Evolutionary conservation across 2,797 vertebrate genomes (phyloP).

Genomic region (Silurus lanzhouensis): DNA sequence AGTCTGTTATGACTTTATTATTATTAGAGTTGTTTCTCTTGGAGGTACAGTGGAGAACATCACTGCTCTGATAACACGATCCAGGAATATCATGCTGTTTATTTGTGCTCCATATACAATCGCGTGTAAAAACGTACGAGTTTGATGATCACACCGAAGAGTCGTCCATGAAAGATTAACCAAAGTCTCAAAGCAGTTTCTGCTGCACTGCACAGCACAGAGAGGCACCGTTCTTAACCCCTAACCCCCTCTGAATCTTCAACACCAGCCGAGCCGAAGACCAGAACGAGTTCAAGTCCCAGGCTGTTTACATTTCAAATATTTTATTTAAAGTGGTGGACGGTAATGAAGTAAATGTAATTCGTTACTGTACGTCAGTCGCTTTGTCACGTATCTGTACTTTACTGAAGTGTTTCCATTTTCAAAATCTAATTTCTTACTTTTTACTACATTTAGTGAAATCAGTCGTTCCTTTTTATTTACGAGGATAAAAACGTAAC

Average conservation of each 20-base stretch:
- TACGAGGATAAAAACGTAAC: too few relatives aligned
- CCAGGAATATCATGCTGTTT: neutral
- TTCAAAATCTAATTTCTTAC: too few relatives aligned
- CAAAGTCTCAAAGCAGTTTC: neutral
- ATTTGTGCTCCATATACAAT: neutral
- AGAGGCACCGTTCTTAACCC: neutral
- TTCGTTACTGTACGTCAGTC: too few relatives aligned
- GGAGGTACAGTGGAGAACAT: neutral
- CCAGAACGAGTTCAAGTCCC: neutral
- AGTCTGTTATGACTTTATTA: conserved; percentile 12
- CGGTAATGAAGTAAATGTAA: too few relatives aligned
- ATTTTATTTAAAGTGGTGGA: too few relatives aligned
- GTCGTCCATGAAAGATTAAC: neutral
- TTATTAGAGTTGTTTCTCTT: neutral
- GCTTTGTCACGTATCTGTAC: too few relatives aligned
- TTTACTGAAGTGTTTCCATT: too few relatives aligned
- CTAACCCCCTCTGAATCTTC: neutral
- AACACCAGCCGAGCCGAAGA: neutral
- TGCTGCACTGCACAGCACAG: neutral
- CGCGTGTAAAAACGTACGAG: neutral
- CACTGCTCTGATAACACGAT: neutral
- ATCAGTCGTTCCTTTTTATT: too few relatives aligned
- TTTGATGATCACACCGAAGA: neutral
- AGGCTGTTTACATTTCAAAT: too few relatives aligned
- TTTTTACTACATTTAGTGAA: too few relatives aligned